These are phyloP conservation scores for Elysia crispata DNA, from an alignment of 2,888 invertebrate species.

Conservation along the genomic window DNA sequence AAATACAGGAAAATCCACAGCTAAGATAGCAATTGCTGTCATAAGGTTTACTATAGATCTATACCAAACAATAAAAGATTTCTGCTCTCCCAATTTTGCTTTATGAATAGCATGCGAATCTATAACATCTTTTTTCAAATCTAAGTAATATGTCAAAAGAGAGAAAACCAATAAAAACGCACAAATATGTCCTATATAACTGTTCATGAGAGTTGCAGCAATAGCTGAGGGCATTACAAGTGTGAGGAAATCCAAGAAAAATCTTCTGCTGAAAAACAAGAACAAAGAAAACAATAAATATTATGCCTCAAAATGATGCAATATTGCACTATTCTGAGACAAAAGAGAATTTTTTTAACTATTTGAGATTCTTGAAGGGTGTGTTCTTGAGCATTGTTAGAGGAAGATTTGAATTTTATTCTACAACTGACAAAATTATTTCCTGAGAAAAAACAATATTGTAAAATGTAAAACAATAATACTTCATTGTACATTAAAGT, in stretches of 20 bases:
- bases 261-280: conserved; percentile 53
- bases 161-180: background rate
- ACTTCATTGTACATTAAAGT: too few relatives aligned
- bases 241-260: conserved; percentile 61
- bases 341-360: too few relatives aligned
- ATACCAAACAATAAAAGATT: conserved; percentile 68
- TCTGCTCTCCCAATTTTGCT: conserved; percentile 54
- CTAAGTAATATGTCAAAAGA: conserved; percentile 20
- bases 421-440: too few relatives aligned
- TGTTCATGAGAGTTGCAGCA: conserved; percentile 56
- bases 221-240: conserved; percentile 63
- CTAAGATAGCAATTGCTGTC: conserved; percentile 87
- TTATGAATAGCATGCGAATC: conserved; percentile 9
- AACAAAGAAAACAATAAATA: conserved; percentile 5
- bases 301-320: too few relatives aligned
- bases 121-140: conserved; percentile 1
- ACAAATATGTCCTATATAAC: conserved; percentile 41
- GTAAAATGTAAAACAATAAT: too few relatives aligned
- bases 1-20: conserved; percentile 94
- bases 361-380: too few relatives aligned
- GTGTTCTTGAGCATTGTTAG: too few relatives aligned
- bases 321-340: too few relatives aligned
- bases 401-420: too few relatives aligned
- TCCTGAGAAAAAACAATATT: too few relatives aligned
- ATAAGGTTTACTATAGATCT: conserved; percentile 68